Conservation (phyloP, 2,113 vertebrate species). For the Boleophthalmus pectinirostris region DNA sequence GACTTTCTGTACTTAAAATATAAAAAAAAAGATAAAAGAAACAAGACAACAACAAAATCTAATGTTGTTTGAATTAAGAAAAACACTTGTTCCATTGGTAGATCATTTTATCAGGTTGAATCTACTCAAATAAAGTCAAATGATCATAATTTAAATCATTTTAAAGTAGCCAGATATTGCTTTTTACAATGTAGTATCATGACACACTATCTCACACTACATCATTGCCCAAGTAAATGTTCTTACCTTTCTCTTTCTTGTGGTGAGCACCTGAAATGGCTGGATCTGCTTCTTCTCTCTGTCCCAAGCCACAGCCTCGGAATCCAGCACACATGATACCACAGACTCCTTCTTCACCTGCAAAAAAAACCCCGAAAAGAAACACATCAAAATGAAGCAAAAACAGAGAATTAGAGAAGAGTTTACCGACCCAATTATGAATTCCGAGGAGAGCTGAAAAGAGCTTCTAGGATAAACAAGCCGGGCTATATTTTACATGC, state of each 20-base stretch:
- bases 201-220: too few relatives aligned
- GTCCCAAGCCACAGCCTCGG: conserved; percentile 90
- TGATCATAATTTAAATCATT: too few relatives aligned
- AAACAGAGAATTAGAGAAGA: background rate
- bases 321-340: conserved; percentile 84
- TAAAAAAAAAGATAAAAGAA: too few relatives aligned
- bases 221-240: too few relatives aligned
- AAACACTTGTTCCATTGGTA: too few relatives aligned
- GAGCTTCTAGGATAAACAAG: background rate
- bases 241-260: conserved; percentile 87
- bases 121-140: too few relatives aligned
- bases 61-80: too few relatives aligned
- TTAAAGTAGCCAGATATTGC: too few relatives aligned
- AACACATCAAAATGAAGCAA: background rate
- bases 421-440: background rate
- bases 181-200: too few relatives aligned
- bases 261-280: conserved; percentile 91
- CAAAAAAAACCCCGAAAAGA: background rate
- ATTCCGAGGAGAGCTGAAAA: background rate
- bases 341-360: conserved; percentile 83
- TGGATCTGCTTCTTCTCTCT: conserved; percentile 87
- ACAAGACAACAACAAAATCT: too few relatives aligned
- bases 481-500: conserved; percentile 5
- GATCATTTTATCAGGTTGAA: too few relatives aligned
- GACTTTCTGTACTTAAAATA: too few relatives aligned